Evolutionary conservation across 2,113 vertebrate genomes (phyloP), one percentile per base, ranked within the genome.

Genomic region (Aldabrachelys gigantea): DNA sequence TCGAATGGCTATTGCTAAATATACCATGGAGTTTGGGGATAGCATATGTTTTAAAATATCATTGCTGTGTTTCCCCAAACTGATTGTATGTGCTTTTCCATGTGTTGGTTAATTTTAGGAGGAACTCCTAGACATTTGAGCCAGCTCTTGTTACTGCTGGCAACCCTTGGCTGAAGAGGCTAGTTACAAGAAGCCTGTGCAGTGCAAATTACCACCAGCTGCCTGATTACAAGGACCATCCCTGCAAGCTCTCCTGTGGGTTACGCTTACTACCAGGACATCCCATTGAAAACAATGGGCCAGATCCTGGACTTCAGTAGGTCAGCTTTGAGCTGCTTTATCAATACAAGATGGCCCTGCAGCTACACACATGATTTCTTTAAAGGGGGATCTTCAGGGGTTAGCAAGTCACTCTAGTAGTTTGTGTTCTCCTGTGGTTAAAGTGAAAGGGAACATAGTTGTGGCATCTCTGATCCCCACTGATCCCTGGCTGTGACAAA

Each of bases 361-460:
- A 65, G 62, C 35, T n/a, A n/a, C 31, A 69, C n/a, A 69, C 35
- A 69, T 8, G 62, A 35, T 21, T 9, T 17, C 31, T 69, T 69
- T n/a, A 69, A 69, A 35, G 62, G 31, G 35, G 35, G 62, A 69
- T 69, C 62, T 19, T 69, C 35, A 1, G 8, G 10, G 5, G 59
- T 1, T 59, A 24, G 41, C 10, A 29, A 79, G 13, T 29, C 14
- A 0, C 8, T 2, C 8, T 13, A 47, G 22, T 1, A 0, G 5
- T 16, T 31, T 53, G 29, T 29, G 14, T 0, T 0, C 47, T 54
- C 17, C 31, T 41, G 16, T 2, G 1, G 38, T n/a, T 1, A 0
- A 11, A 3, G 21, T 19, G 41, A 16, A 31, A 59, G 59, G 41
- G 5, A 10, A 10, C 2, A 27, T 10, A 1, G 6, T 1, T 29